Percentiles rank a stretch among this genome's conserved stretches.
Conservation (phyloP, 2,113 vertebrate genomes). For the Vidua chalybeata region DNA sequence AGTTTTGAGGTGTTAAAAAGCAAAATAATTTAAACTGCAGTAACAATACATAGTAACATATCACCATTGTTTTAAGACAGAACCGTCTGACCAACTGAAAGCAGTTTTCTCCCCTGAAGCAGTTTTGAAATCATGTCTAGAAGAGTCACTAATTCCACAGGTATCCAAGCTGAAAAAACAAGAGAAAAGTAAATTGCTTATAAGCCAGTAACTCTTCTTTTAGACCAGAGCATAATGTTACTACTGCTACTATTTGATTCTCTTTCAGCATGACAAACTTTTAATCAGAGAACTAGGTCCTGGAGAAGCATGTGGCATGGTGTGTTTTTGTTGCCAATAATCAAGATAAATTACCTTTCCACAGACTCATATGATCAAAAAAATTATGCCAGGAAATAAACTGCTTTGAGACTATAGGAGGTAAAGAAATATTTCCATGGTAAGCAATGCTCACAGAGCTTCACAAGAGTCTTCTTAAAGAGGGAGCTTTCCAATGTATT, state of each 20-base stretch:
- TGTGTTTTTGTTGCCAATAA: background rate
- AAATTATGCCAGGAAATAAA: background rate
- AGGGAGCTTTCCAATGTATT: background rate
- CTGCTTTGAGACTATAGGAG: background rate
- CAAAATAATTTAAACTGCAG: background rate
- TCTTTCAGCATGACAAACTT: background rate
- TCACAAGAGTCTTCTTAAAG: background rate
- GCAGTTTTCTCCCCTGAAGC: background rate
- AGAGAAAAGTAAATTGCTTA: slow-evolving; percentile 30
- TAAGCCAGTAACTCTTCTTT: background rate
- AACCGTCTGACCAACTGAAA: background rate
- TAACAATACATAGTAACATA: background rate
- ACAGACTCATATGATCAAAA: background rate
- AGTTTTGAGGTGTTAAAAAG: background rate
- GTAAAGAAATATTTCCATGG: background rate
- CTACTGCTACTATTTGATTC: background rate
- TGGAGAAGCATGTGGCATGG: background rate
- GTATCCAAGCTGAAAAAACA: slow-evolving; percentile 27
- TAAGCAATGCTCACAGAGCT: background rate
- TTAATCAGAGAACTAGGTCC: background rate
- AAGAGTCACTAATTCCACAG: slow-evolving; percentile 36
- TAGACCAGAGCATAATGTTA: background rate
- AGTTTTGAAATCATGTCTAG: slow-evolving; percentile 8
- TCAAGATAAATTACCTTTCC: background rate
- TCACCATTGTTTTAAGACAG: background rate